Base-by-base conservation (phyloP, 2,888 invertebrate species). In the Congeria kusceri region DNA sequence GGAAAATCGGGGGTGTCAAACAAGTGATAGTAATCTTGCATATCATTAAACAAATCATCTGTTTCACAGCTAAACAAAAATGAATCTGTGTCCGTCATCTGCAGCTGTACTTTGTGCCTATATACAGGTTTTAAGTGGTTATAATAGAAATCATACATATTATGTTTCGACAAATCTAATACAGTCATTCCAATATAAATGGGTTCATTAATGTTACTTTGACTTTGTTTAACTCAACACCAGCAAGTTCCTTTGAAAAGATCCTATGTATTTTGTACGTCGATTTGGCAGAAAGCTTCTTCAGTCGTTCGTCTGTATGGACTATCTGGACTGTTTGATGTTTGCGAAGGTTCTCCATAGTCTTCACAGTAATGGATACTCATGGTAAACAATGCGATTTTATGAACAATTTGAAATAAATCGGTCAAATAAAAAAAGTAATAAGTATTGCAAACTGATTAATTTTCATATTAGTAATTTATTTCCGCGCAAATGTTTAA, bases 271-370 rank as follows among this genome's bases (percentile, higher is more conserved):
- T 29, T 47, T 59, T 66, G 28, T 39, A 67, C 15, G 67, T 67
- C 2, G 73, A 56, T 39, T 67, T 74, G 9, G 73, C 59, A 27
- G 53, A 13, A 0, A 77, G 23, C 53, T 75, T 80, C 39, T 46
- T 56, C n/a, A 74, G n/a, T 15, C 74, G 63, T 23, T 61, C 59
- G 13, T 71, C 32, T 27, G 63, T 69, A 57, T 79, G 65, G n/a
- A 56, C 56, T 20, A 81, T 29, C 20, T 66, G 63, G 1, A 95
- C 84, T 78, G 91, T 86, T 15, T 88, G 80, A 56, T 89, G 85
- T 53, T 93, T 93, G 25, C 91, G 79, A 7, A 93, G 91, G 88
- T 94, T 94, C 83, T 94, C 93, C 91, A 94, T 93, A 0, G 92
- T 92, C 87, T 94, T 94, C 11, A 92, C 91, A 83, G 88, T 92